Percentiles rank a stretch among this genome's conserved stretches.
These are phyloP conservation scores for Grapholita molesta DNA, from an alignment of 1,140 invertebrate species.

Conservation along the genomic window DNA sequence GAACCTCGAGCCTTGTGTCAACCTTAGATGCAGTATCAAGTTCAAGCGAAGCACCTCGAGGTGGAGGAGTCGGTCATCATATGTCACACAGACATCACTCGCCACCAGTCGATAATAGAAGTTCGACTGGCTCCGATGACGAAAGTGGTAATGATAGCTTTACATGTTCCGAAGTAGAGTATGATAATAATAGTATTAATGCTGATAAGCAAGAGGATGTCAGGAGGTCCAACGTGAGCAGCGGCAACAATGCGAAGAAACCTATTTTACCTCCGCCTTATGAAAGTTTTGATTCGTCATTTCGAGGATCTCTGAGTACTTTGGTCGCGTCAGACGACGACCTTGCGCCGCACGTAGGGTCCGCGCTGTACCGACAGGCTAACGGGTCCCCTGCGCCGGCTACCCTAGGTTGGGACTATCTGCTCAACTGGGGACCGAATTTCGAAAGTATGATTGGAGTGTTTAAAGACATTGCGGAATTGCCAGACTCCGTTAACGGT, in stretches of 20 bases:
- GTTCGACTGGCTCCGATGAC: constrained; percentile 91
- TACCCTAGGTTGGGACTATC: constrained; percentile 93
- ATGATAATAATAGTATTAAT: constrained; percentile 91
- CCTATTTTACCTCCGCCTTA: constrained; percentile 86
- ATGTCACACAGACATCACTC: constrained; percentile 83
- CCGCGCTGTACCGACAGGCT: constrained; percentile 85
- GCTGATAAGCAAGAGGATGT: constrained; percentile 87
- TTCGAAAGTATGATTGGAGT: constrained; percentile 97
- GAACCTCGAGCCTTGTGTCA: constrained; percentile 93
- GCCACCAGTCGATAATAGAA: constrained; percentile 85
- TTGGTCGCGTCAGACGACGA: constrained; percentile 96
- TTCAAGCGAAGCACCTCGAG: constrained; percentile 89
- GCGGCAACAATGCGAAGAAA: constrained; percentile 80
- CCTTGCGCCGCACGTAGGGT: constrained; percentile 84
- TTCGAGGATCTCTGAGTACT: constrained; percentile 94
- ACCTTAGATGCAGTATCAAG: constrained; percentile 95
- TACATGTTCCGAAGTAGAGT: constrained; percentile 98
- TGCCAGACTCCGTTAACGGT: constrained; percentile 88
- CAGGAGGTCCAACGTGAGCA: constrained; percentile 80
- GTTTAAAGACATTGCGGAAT: constrained; percentile 96
- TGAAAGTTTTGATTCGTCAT: constrained; percentile 95
- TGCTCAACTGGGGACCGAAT: constrained; percentile 97
- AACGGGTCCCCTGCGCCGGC: constrained; percentile 86
- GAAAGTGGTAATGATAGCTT: constrained; percentile 98
- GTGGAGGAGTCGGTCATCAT: constrained; percentile 81